These are phyloP conservation scores for Gasterosteus aculeatus DNA, from an alignment of 2,113 vertebrate genomes.

Conservation along the genomic window DNA sequence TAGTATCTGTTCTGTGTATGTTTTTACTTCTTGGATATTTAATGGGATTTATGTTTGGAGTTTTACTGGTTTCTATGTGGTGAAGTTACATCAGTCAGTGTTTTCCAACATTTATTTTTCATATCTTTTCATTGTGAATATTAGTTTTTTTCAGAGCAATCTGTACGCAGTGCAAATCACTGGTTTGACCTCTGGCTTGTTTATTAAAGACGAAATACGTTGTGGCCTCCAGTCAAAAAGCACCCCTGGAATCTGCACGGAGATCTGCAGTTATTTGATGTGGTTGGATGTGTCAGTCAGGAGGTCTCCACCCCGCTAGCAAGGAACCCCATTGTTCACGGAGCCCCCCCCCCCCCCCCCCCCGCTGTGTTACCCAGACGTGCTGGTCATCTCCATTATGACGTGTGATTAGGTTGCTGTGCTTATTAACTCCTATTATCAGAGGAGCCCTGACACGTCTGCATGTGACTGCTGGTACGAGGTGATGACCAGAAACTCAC, in stretches of 20 bases:
- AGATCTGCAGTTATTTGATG: conserved; percentile 62
- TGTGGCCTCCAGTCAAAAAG: conserved; percentile 2
- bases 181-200: conserved; percentile 18
- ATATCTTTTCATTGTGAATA: background rate
- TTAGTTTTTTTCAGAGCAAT: no score
- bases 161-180: no score
- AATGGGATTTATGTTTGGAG: background rate
- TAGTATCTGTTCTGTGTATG: background rate
- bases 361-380: conserved; percentile 69
- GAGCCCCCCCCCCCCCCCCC: conserved; percentile 63
- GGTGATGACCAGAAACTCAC: conserved; percentile 23
- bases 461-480: conserved; percentile 47
- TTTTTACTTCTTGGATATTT: background rate
- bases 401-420: conserved; percentile 74
- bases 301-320: conserved; percentile 65
- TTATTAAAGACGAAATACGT: background rate
- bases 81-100: background rate
- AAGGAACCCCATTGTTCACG: conserved; percentile 61
- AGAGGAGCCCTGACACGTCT: conserved; percentile 58
- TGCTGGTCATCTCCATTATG: conserved; percentile 71
- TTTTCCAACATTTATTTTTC: background rate
- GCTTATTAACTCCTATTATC: conserved; percentile 77
- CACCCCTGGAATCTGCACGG: conserved; percentile 29
- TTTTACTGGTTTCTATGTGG: background rate
- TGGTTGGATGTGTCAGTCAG: conserved; percentile 69